A percentile compares a stretch with the other conserved stretches of the same genome.
Conservation (phyloP, 37 sponge, comb jelly and placozoan species). For the Cladorhizidae sp. region DNA sequence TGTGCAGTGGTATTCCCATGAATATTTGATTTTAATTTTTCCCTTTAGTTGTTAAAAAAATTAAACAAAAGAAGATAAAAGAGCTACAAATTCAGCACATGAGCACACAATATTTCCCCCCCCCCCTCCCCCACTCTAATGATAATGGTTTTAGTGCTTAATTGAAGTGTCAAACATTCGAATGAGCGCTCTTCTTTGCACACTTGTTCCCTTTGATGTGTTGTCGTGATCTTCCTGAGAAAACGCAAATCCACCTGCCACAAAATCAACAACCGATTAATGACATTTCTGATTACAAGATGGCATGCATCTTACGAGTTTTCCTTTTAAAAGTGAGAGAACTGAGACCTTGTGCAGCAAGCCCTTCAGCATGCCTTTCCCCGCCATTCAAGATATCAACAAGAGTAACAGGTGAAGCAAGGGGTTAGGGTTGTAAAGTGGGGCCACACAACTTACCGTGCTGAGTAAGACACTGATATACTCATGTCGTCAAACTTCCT, state of each 20-base stretch:
- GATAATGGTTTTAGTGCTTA: too few species aligned
- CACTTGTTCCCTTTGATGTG: slow-evolving; percentile 8
- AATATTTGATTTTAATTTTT: too few species aligned
- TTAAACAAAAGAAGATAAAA: too few species aligned
- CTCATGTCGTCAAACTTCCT: background rate
- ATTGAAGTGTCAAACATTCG: slow-evolving; percentile 25
- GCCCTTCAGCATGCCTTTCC: slow-evolving; percentile 23
- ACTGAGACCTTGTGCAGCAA: background rate
- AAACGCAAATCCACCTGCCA: slow-evolving; percentile 42
- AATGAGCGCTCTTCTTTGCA: slow-evolving; percentile 36
- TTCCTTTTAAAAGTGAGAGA: background rate
- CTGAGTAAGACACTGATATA: slow-evolving; percentile 34
- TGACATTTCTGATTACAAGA: background rate
- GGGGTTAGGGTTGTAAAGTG: background rate
- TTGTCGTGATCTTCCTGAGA: slow-evolving; percentile 48
- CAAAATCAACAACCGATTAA: background rate
- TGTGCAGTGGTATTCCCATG: too few species aligned
- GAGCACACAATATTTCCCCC: too few species aligned
- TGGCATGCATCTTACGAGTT: background rate
- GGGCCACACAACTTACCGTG: slow-evolving; percentile 3
- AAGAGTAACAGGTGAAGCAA: background rate
- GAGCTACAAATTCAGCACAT: too few species aligned
- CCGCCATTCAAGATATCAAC: slow-evolving; percentile 6
- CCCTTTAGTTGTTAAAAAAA: too few species aligned
- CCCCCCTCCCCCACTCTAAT: too few species aligned